phyloP scores from a whole-genome alignment of 2,888 invertebrate genomes.

The Leptinotarsa juncta region DNA sequence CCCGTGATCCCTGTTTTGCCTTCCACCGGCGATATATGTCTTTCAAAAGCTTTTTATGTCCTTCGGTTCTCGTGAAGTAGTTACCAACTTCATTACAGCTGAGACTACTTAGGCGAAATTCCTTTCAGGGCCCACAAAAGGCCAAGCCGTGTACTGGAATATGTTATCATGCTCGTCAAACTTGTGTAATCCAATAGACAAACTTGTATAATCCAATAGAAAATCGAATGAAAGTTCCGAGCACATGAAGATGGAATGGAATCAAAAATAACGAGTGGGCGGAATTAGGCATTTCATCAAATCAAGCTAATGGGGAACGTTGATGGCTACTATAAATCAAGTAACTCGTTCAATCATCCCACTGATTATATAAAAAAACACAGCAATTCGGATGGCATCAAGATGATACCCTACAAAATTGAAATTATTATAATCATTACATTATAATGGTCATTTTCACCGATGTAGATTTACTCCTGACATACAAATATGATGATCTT shows the following conservation, averaged over 20 bases:
- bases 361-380: no score
- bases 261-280: neutral
- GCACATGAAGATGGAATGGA: neutral
- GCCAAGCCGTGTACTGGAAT: neutral
- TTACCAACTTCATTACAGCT: conserved; percentile 14
- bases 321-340: no score
- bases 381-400: no score
- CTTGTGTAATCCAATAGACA: neutral
- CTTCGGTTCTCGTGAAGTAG: neutral
- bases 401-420: no score
- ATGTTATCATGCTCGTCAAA: neutral
- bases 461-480: no score
- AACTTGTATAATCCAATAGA: conserved; percentile 1
- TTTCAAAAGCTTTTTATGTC: neutral
- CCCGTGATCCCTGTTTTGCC: neutral
- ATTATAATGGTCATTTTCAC: no score
- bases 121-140: conserved; percentile 1
- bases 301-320: no score
- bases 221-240: neutral
- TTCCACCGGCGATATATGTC: neutral
- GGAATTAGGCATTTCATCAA: neutral
- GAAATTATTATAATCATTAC: no score
- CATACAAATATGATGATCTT: no score
- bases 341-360: no score
- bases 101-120: conserved; percentile 6